Conservation (phyloP, 2,797 vertebrate genomes). For the Takifugu ocellatus region DNA sequence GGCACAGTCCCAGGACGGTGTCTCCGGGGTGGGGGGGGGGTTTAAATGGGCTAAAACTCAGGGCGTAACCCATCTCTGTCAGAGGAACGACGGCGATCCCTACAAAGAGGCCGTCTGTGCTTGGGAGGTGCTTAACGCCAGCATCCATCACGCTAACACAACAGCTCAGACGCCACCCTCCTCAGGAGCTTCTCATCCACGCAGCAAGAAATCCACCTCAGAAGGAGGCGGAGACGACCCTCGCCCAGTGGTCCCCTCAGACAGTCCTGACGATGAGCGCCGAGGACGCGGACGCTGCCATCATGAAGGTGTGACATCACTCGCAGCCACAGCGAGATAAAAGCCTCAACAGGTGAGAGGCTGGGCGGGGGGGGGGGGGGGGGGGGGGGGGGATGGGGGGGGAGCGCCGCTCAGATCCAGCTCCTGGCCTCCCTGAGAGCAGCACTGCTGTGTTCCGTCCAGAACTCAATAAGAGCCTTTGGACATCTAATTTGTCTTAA, state of each 20-base stretch:
- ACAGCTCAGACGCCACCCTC: conserved; percentile 35
- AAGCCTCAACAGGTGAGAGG: neutral
- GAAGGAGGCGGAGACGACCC: neutral
- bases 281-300: neutral
- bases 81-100: conserved; percentile 30
- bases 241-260: no score
- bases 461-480: conserved; percentile 5
- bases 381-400: no score
- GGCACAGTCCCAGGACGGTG: conserved; percentile 42
- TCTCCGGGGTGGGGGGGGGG: conserved; percentile 34
- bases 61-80: conserved; percentile 41
- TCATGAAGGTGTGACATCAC: no score
- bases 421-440: neutral
- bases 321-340: no score
- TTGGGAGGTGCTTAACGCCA: conserved; percentile 59
- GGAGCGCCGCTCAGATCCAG: no score
- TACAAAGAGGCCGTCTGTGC: conserved; percentile 36
- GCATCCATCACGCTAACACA: conserved; percentile 65
- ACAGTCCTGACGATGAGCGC: neutral
- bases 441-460: neutral
- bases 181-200: conserved; percentile 37
- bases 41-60: conserved; percentile 40
- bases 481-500: conserved; percentile 18
- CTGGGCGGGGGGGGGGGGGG: neutral
- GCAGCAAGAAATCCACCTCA: conserved; percentile 20